These are phyloP conservation scores for Oconnorella tubifera DNA, from an alignment of 2,888 invertebrate species.

Conservation along the genomic window DNA sequence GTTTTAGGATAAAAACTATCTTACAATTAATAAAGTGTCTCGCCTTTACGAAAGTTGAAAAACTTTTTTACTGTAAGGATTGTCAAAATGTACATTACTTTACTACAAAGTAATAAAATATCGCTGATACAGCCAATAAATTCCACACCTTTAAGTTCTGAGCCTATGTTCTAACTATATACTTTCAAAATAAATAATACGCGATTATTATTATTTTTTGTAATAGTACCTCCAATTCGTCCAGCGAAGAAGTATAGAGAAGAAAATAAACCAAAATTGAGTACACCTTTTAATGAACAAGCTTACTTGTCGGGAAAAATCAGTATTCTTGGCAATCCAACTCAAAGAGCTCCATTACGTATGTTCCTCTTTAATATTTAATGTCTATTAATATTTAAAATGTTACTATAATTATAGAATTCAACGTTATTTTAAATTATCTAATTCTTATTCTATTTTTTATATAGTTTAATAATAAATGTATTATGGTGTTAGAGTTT, in stretches of 20 bases:
- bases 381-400: not conserved
- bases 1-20: too few species aligned
- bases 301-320: constrained; percentile 26
- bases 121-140: too few species aligned
- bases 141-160: too few species aligned
- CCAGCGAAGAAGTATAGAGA: constrained; percentile 8
- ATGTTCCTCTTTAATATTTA: not conserved
- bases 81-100: too few species aligned
- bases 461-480: not conserved
- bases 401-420: not conserved
- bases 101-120: too few species aligned
- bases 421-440: not conserved
- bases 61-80: too few species aligned
- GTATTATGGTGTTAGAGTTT: not conserved
- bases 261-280: not conserved
- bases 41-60: too few species aligned
- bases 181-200: too few species aligned
- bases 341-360: constrained; percentile 12
- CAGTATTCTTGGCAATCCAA: constrained; percentile 20
- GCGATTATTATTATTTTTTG: constrained; percentile 7
- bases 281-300: constrained; percentile 14
- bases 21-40: too few species aligned
- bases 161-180: too few species aligned
- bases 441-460: not conserved
- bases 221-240: not conserved